Evolutionary conservation across 2,113 vertebrate genomes (phyloP).

Genomic region (Pica pica): DNA sequence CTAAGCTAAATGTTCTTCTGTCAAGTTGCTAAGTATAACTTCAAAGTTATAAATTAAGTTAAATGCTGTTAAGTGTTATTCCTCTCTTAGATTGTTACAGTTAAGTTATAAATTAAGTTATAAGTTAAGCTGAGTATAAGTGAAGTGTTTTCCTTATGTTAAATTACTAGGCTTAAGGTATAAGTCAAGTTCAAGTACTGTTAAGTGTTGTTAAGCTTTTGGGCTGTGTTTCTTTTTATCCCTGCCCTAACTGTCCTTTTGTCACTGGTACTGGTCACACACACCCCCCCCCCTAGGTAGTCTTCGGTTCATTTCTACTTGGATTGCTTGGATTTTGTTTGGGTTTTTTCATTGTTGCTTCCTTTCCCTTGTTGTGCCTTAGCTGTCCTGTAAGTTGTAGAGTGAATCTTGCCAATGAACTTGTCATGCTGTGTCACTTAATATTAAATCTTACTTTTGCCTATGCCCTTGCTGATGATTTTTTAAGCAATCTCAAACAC

Average conservation of each 20-base stretch:
- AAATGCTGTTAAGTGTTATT: not conserved
- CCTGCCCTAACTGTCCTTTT: not conserved
- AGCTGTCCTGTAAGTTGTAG: not conserved
- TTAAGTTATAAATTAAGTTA: not conserved
- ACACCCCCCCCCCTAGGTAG: not conserved
- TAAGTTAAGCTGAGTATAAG: not conserved
- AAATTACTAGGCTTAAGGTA: not conserved
- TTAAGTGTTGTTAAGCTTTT: not conserved
- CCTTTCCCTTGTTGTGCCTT: not conserved
- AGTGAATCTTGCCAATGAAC: not conserved
- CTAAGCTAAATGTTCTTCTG: not conserved
- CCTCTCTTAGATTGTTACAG: not conserved
- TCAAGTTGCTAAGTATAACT: not conserved
- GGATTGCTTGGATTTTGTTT: not conserved
- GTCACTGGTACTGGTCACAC: not conserved
- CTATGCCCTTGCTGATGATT: too few relatives aligned
- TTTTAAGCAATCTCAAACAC: not conserved
- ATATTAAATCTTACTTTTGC: not conserved
- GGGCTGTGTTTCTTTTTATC: not conserved
- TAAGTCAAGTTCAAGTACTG: too few relatives aligned
- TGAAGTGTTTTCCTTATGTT: not conserved
- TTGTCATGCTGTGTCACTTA: accelerated
- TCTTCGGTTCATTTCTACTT: not conserved
- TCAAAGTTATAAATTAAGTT: not conserved
- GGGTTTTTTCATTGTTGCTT: not conserved